Percentiles rank a stretch among this genome's conserved stretches.
These are phyloP conservation scores for Eudemis profundana DNA, from an alignment of 2,888 invertebrate genomes.

Conservation along the genomic window DNA sequence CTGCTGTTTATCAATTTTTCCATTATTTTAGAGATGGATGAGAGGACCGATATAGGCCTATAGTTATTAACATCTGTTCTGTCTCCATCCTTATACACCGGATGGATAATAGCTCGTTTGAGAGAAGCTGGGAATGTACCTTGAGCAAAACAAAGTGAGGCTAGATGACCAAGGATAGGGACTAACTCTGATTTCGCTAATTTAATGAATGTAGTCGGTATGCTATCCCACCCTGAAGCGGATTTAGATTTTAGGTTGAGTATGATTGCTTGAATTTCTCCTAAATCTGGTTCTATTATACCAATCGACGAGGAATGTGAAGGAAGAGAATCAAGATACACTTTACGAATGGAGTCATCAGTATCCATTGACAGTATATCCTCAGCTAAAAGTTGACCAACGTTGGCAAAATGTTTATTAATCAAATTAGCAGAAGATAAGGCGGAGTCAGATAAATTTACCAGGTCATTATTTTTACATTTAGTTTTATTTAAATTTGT, in stretches of 20 bases:
- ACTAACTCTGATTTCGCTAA: neutral
- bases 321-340: neutral
- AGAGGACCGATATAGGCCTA: no score
- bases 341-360: neutral
- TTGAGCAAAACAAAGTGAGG: neutral
- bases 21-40: no score
- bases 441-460: neutral
- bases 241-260: conserved; percentile 1
- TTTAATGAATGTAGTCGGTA: conserved; percentile 1
- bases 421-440: conserved; percentile 1
- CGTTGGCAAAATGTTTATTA: no score
- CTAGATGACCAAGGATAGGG: neutral
- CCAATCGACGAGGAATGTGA: neutral
- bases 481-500: conserved; percentile 15
- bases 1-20: conserved; percentile 9
- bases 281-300: neutral
- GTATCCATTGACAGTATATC: neutral
- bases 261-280: neutral
- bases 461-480: conserved; percentile 4
- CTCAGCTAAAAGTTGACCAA: neutral
- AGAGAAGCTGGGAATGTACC: neutral
- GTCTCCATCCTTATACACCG: conserved; percentile 2
- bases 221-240: conserved; percentile 12
- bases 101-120: no score
- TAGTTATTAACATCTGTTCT: neutral